Evolutionary conservation across 2,888 invertebrate species (phyloP).

Genomic region (Phengaris alcon): DNA sequence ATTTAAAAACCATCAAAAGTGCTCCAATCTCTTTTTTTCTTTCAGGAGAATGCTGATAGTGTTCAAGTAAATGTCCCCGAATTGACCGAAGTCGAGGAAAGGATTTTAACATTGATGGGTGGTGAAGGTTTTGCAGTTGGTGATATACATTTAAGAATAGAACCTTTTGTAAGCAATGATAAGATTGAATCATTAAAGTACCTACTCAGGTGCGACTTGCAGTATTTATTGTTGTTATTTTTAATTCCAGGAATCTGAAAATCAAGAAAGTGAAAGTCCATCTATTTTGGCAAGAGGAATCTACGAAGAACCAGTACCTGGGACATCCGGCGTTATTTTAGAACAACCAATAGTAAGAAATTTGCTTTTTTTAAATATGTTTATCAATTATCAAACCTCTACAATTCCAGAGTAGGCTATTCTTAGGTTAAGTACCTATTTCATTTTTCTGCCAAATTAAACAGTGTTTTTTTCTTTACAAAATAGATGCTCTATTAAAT

Average conservation of each 20-base stretch:
- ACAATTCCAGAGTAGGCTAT: neutral
- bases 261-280: neutral
- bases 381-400: neutral
- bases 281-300: neutral
- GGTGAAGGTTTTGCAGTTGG: neutral
- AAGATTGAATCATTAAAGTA: neutral
- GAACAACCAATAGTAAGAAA: neutral
- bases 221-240: neutral
- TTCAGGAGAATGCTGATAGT: too few relatives aligned
- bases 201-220: neutral
- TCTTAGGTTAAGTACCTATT: too few relatives aligned
- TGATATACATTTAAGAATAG: neutral
- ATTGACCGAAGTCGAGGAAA: neutral
- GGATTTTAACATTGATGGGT: neutral
- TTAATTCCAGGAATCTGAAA: neutral
- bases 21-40: too few relatives aligned
- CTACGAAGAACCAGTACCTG: neutral
- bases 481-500: neutral
- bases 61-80: neutral
- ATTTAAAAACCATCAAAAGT: too few relatives aligned
- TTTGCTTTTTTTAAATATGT: neutral
- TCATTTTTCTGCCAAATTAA: too few relatives aligned
- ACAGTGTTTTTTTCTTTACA: too few relatives aligned
- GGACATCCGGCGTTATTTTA: neutral
- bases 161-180: neutral